phyloP scores from a whole-genome alignment of 2,797 vertebrate genomes.

The Vireo griseus region DNA sequence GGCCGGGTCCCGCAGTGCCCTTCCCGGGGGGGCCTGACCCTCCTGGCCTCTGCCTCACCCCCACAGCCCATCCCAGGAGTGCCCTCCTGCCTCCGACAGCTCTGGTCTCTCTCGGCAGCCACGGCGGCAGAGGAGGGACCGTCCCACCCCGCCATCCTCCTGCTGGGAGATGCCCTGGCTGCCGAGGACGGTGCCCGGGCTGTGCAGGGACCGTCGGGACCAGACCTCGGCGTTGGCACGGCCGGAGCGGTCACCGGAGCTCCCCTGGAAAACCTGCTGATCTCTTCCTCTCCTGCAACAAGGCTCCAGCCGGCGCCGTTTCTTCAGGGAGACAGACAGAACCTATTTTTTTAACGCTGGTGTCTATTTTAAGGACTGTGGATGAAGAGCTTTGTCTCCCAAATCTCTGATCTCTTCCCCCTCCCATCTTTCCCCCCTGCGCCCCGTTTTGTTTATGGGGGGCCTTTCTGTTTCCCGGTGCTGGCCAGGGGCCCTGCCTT shows the following conservation, averaged over 20 bases:
- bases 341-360: background rate
- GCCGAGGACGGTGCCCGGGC: background rate
- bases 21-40: background rate
- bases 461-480: background rate
- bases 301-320: background rate
- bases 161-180: background rate
- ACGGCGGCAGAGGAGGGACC: background rate
- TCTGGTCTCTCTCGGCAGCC: background rate
- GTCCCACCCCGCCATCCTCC: background rate
- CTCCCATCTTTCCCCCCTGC: rapidly evolving
- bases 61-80: background rate
- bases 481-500: background rate
- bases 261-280: constrained; percentile 39
- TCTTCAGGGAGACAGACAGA: background rate
- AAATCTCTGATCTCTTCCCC: background rate
- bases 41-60: background rate
- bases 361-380: background rate
- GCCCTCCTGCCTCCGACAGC: background rate
- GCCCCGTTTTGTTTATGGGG: background rate
- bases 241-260: background rate
- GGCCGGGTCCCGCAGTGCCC: background rate
- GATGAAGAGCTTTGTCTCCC: background rate
- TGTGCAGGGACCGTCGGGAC: background rate
- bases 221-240: background rate
- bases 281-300: background rate